Evolutionary conservation across 1,140 invertebrate genomes (phyloP), one percentile per base, ranked within the genome.

Genomic region (Brachionus plicatilis): DNA sequence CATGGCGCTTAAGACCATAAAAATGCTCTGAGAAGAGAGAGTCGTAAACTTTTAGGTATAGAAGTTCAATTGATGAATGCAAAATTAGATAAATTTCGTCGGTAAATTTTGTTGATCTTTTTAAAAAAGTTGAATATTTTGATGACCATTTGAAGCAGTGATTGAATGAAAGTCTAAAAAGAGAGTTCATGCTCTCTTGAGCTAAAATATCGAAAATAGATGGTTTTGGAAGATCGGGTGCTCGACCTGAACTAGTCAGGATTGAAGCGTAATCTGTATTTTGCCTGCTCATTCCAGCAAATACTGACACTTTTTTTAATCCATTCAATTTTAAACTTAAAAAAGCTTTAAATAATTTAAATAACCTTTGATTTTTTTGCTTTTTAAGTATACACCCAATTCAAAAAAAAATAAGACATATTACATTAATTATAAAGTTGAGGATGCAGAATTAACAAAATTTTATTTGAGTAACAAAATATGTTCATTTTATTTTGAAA

Each of bases 161-260:
- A 14, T 60, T 45, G 43, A 82, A 65, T 12, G 79, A 60, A 6
- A 68, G 79, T 68, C 65, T 60, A 24, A 82, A 68, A 11, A 82
- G 20, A 20, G 79, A 65, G 24, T 82, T 53, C 79, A 82, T 82
- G 27, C 41, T 82, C 27, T 82, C 79, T 82, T 82, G 79, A 12
- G 65, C 79, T 1, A 82, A 37, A 45, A 82, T 68, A 65, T 82
- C 79, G 14, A 82, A 82, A 27, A 82, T 82, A 14, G 79, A 45
- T 14, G 79, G 79, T 60, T 20, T 11, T 3, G 14, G 41, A 65
- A 41, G 37, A 65, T 27, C 24, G 6, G 12, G 4, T 11, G 20
- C 29, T 17, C 41, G 43, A 6, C 45, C 72, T 47, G n/a, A 9
- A 24, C 50, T 76, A 7, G 72, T 27, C 14, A 76, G 43, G 43